Base-by-base conservation (phyloP, 2,888 invertebrate species). In the Branchellion lobata region DNA sequence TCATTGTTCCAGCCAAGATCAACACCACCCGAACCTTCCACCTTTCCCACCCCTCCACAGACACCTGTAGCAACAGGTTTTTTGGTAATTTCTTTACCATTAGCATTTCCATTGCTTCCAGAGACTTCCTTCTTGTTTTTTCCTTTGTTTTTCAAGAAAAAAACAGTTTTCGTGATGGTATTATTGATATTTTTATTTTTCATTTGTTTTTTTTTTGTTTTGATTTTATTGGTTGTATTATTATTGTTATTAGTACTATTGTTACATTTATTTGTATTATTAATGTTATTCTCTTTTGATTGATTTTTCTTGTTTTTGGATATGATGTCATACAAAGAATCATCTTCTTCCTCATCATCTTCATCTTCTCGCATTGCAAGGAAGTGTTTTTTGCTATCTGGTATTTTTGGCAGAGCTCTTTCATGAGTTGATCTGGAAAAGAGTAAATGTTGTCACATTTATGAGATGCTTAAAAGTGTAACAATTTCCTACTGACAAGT, bases 351-450 rank as follows among this genome's bases (percentile, higher is more conserved):
- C 8, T 81, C 81, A 1, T 81, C 81, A 61, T 81, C 80, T 31
- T 81, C 81, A 27, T 47, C 72, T 14, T 71, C 72, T 21, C 73
- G 40, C 1, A 77, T 33, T 0, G 57, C n/a, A 31, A 53, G 18
- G 21, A 14, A 14, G 3, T 3, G 5, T n/a, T 57, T 57, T 24
- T 24, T 18, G n/a, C n/a, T 36, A 24, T 78, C 69, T n/a, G 82
- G 82, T 27, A 82, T 80, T 33, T 82, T 81, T 5, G 82, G 82
- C 57, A 82, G 68, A 33, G 82, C 82, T 57, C 82, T 68, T 61
- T 82, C 82, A 40, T 80, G 81, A 65, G 80, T 81, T 24, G 80
- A 81, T 53, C 61, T 53, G 61, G 33, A 29, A 69, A 27, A 69
- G 3, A 29, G n/a, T 69, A 69, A 34, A 69, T 24, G 3, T 29